Conservation (phyloP, 2,113 vertebrate species). For the Gopherus flavomarginatus region DNA sequence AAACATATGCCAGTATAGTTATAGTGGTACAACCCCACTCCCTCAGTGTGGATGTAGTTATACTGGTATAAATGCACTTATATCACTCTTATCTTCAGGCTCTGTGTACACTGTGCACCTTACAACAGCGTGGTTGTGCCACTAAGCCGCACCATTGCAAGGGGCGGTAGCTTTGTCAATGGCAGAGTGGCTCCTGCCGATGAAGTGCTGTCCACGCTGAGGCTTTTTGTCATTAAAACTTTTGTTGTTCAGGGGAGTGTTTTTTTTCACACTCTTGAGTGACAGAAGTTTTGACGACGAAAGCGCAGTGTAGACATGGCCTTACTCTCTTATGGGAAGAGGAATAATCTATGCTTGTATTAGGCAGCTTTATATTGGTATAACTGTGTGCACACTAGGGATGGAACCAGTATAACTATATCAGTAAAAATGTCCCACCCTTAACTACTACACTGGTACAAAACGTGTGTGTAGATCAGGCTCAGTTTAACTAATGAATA, state of each 20-base stretch:
- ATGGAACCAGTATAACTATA: neutral
- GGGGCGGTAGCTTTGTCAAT: too few relatives aligned
- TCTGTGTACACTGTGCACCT: too few relatives aligned
- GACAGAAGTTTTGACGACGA: too few relatives aligned
- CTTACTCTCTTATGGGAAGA: too few relatives aligned
- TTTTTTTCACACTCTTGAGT: too few relatives aligned
- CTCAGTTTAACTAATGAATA: neutral
- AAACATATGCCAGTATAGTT: neutral
- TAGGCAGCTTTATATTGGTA: neutral
- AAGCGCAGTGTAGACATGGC: too few relatives aligned
- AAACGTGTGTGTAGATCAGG: rapidly evolving
- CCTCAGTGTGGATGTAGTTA: neutral
- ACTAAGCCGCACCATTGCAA: too few relatives aligned
- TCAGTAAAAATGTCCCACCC: neutral
- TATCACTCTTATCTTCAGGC: neutral
- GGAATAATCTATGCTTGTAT: neutral
- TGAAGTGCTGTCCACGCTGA: too few relatives aligned
- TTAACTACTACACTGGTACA: neutral
- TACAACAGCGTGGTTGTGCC: too few relatives aligned
- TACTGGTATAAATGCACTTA: neutral
- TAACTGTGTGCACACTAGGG: neutral
- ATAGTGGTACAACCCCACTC: neutral
- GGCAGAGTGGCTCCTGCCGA: too few relatives aligned
- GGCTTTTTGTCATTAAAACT: too few relatives aligned
- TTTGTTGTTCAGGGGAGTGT: too few relatives aligned